These are phyloP conservation scores for Lordiphosa clarofinis DNA, from an alignment of 1,140 invertebrate genomes.

Conservation along the genomic window DNA sequence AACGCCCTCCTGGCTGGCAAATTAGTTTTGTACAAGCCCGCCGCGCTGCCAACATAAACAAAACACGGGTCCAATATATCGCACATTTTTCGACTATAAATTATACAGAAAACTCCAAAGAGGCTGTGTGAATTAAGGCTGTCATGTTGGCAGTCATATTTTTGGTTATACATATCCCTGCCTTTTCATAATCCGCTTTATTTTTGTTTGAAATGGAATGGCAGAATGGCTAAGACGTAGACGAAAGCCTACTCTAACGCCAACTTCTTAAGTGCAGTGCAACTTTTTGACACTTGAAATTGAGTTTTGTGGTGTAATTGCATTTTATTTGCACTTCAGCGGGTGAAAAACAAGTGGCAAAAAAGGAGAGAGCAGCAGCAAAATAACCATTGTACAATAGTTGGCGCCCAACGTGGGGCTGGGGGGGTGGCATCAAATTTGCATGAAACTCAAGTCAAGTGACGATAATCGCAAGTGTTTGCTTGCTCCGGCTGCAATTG, in stretches of 20 bases:
- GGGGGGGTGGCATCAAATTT: conserved; percentile 57
- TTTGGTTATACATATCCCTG: no score
- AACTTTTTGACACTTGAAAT: conserved; percentile 76
- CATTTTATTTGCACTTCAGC: conserved; percentile 62
- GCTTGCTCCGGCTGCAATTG: conserved; percentile 12
- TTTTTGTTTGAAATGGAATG: no score
- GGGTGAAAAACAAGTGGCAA: conserved; percentile 6
- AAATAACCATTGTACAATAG: conserved; percentile 1
- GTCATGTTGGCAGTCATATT: no score
- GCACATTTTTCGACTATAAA: no score
- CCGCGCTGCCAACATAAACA: no score
- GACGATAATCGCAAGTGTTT: conserved; percentile 63
- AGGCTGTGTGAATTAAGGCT: no score
- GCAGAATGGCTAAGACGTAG: neutral
- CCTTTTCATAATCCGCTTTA: no score
- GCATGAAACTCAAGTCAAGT: conserved; percentile 65
- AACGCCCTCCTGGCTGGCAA: no score
- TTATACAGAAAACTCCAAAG: no score
- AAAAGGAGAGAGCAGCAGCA: conserved; percentile 12
- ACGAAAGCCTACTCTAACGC: conserved; percentile 13
- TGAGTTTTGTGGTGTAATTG: conserved; percentile 77
- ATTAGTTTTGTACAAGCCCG: no score
- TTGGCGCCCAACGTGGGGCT: conserved; percentile 6
- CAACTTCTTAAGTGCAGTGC: conserved; percentile 74
- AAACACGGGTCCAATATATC: no score